Evolutionary conservation across 23 tunicate genomes (phyloP).

Genomic region (Botrylloides violaceus): DNA sequence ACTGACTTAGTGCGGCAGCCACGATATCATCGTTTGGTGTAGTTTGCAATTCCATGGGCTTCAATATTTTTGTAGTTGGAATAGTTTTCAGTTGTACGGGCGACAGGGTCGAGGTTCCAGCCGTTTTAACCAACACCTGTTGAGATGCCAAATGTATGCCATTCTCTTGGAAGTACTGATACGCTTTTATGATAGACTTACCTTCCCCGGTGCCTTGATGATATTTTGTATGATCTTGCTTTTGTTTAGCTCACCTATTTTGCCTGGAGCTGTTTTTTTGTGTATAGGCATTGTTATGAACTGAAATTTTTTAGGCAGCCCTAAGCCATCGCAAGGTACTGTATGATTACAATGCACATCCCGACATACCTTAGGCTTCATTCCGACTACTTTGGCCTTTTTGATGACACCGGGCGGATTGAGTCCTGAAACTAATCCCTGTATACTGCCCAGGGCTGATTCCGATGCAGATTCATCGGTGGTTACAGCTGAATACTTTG

Average conservation of each 20-base stretch:
- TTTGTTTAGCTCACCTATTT: background rate
- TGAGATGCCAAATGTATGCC: background rate
- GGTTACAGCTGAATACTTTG: background rate
- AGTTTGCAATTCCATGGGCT: background rate
- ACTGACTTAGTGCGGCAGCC: conserved; percentile 26
- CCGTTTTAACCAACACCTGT: conserved; percentile 19
- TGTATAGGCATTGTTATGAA: conserved; percentile 23
- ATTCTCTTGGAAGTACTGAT: no score
- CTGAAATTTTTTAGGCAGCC: background rate
- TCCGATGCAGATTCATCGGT: conserved; percentile 6
- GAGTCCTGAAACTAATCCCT: conserved; percentile 23
- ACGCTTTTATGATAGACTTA: background rate
- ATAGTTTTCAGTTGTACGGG: conserved; percentile 1
- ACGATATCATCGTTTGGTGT: conserved; percentile 1
- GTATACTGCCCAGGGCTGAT: conserved; percentile 22
- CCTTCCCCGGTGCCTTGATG: conserved; percentile 20
- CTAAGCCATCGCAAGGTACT: no score
- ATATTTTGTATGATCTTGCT: conserved; percentile 20
- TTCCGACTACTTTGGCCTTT: conserved; percentile 1
- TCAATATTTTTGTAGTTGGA: background rate
- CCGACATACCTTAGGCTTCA: conserved; percentile 21
- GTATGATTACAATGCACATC: no score
- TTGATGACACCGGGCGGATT: conserved; percentile 7
- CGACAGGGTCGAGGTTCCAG: conserved; percentile 4
- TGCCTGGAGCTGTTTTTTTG: conserved; percentile 11